Base-by-base conservation (phyloP, 2,888 invertebrate genomes). In the Tholera decimalis region DNA sequence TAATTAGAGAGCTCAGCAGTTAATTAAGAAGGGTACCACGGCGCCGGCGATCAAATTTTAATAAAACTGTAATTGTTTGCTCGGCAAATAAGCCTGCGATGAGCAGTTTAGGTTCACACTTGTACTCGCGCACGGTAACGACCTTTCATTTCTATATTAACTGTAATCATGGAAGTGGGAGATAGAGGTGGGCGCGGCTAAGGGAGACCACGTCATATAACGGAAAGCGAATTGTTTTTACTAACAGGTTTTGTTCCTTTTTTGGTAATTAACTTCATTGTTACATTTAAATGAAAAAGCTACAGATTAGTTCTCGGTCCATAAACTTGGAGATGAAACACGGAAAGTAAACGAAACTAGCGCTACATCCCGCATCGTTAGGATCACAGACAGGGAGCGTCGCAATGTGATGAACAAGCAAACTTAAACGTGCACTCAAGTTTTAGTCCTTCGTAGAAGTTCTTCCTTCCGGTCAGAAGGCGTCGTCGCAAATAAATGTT, bases 1-100 rank as follows among this genome's bases (percentile, higher is more conserved):
- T 82, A 83, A 83, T 81, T 83, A 83, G 60, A 83, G 67, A 64
- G 72, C 63, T 72, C 69, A 67, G 57, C 58, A 81, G 81, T 81
- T 83, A 83, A 83, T 81, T 80, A 83, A 73, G 65, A 59, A 74
- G 58, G 71, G 71, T 54, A 57, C 67, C 67, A 47, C 55, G 77
- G 56, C 35, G 49, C 50, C 33, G 46, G 63, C 62, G 74, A 82
- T 82, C 75, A 62, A 77, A 81, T 81, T 80, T 80, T 80, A 72
- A 80, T 80, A 83, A 70, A 77, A 80, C 59, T 73, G 57, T 62
- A 80, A 82, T 82, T 77, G 77, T 73, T 82, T 77, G 44, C 73
- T 46, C 47, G n/a, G 53, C 57, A 64, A 77, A 73, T 63, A 69
- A 68, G 43, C 50, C 65, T 55, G 60, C 35, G 55, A 41, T 59